Conservation (phyloP, 2,888 invertebrate genomes). For the Mimas tiliae region DNA sequence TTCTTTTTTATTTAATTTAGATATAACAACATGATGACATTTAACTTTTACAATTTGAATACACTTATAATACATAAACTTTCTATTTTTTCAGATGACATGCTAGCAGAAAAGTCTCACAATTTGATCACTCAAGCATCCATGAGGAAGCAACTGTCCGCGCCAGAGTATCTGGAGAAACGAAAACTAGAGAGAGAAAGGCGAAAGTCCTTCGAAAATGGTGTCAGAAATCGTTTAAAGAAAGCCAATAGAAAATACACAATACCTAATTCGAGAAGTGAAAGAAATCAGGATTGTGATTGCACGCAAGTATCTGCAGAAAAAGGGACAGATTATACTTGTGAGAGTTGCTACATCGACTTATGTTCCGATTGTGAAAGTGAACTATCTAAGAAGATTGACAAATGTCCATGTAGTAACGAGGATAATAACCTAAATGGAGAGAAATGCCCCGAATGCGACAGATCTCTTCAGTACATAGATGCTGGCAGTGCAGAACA, state of each 20-base stretch:
- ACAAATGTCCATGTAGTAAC: slow-evolving; percentile 63
- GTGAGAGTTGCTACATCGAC: slow-evolving; percentile 75
- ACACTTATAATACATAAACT: background rate
- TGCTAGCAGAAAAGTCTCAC: slow-evolving; percentile 85
- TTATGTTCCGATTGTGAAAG: slow-evolving; percentile 76
- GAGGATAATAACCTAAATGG: slow-evolving; percentile 52
- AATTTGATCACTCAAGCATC: slow-evolving; percentile 82
- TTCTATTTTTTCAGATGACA: slow-evolving; percentile 78
- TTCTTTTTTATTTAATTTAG: background rate
- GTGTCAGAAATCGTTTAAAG: slow-evolving; percentile 84
- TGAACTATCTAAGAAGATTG: slow-evolving; percentile 65
- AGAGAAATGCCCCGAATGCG: slow-evolving; percentile 75
- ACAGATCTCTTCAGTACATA: slow-evolving; percentile 71
- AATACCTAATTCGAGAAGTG: slow-evolving; percentile 56
- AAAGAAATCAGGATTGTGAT: slow-evolving; percentile 65
- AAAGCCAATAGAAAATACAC: slow-evolving; percentile 81
- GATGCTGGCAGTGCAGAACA: slow-evolving; percentile 73
- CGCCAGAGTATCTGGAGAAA: slow-evolving; percentile 95
- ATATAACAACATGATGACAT: background rate
- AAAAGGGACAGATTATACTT: slow-evolving; percentile 76
- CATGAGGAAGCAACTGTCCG: slow-evolving; percentile 90
- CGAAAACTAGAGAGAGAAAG: slow-evolving; percentile 90
- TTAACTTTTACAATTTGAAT: background rate
- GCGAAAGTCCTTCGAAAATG: slow-evolving; percentile 86
- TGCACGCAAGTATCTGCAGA: slow-evolving; percentile 70